These are phyloP conservation scores for Drosophila lini DNA, from an alignment of 1,140 invertebrate species.

Conservation along the genomic window DNA sequence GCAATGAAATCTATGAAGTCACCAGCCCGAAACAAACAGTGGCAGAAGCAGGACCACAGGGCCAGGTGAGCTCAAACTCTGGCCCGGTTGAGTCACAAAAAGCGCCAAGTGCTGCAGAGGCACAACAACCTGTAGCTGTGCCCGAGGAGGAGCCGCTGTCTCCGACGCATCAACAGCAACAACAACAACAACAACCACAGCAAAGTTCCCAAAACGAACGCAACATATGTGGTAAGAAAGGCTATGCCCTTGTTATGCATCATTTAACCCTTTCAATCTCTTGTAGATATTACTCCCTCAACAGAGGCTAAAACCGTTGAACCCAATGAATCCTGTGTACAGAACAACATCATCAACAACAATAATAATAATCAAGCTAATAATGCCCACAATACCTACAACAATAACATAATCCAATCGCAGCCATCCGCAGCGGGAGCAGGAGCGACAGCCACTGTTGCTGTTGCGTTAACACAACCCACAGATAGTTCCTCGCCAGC, in stretches of 20 bases:
- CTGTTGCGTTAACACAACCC: slow-evolving; percentile 5
- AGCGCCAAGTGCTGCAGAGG: slow-evolving; percentile 11
- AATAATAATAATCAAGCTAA: slow-evolving; percentile 52
- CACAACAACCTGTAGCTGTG: not conserved
- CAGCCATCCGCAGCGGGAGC: slow-evolving; percentile 1
- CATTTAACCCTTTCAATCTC: not conserved
- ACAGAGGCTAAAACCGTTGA: slow-evolving; percentile 82
- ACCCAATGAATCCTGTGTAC: slow-evolving; percentile 81
- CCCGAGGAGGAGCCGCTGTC: slow-evolving; percentile 43
- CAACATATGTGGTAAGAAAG: slow-evolving; percentile 71
- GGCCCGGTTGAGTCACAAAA: slow-evolving; percentile 3
- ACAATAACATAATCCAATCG: slow-evolving; percentile 51
- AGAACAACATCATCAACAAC: slow-evolving; percentile 60
- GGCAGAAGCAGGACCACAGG: slow-evolving; percentile 9
- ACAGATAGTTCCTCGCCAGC: slow-evolving; percentile 24
- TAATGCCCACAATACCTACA: slow-evolving; percentile 66
- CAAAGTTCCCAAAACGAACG: slow-evolving; percentile 78
- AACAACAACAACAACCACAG: slow-evolving; percentile 56
- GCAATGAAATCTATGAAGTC: slow-evolving; percentile 67
- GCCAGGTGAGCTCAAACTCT: slow-evolving; percentile 8
- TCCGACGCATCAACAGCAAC: slow-evolving; percentile 26
- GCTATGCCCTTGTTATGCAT: not conserved
- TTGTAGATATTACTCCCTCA: slow-evolving; percentile 77
- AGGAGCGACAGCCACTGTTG: slow-evolving; percentile 8
- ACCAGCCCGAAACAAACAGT: slow-evolving; percentile 8